phyloP scores from a whole-genome alignment of 2,888 invertebrate species.

The Sialis lutaria region DNA sequence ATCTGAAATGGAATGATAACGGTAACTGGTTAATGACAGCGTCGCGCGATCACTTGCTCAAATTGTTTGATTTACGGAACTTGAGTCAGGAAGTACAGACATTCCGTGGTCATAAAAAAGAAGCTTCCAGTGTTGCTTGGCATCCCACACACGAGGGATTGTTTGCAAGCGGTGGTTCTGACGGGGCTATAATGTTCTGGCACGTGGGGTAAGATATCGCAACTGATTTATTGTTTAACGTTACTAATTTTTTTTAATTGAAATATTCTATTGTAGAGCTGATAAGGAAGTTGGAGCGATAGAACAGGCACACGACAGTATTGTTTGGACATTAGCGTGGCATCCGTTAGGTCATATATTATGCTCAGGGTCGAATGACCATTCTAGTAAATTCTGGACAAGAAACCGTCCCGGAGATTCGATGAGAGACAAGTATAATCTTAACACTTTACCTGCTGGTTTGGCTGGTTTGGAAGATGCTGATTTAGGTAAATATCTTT shows the following conservation, averaged over 20 bases:
- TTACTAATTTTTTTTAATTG: background rate
- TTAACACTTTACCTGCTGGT: constrained; percentile 79
- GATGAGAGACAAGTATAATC: constrained; percentile 95
- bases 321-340: constrained; percentile 99
- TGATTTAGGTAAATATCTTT: constrained; percentile 35
- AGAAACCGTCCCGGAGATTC: constrained; percentile 94
- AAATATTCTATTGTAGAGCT: constrained; percentile 34
- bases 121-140: constrained; percentile 94
- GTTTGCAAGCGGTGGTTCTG: constrained; percentile 96
- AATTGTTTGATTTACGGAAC: constrained; percentile 94
- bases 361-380: constrained; percentile 99
- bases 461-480: constrained; percentile 51
- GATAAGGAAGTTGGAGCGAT: constrained; percentile 97
- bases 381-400: constrained; percentile 98
- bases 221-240: constrained; percentile 1
- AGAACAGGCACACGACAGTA: constrained; percentile 97
- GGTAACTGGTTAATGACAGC: constrained; percentile 99
- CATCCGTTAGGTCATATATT: constrained; percentile 98
- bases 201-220: constrained; percentile 63
- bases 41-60: constrained; percentile 90
- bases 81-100: constrained; percentile 89
- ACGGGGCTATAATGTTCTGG: constrained; percentile 98
- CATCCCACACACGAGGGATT: constrained; percentile 95
- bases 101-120: constrained; percentile 98
- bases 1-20: constrained; percentile 97